Base-by-base conservation (phyloP, 2,113 vertebrate species). In the Hippotragus niger region DNA sequence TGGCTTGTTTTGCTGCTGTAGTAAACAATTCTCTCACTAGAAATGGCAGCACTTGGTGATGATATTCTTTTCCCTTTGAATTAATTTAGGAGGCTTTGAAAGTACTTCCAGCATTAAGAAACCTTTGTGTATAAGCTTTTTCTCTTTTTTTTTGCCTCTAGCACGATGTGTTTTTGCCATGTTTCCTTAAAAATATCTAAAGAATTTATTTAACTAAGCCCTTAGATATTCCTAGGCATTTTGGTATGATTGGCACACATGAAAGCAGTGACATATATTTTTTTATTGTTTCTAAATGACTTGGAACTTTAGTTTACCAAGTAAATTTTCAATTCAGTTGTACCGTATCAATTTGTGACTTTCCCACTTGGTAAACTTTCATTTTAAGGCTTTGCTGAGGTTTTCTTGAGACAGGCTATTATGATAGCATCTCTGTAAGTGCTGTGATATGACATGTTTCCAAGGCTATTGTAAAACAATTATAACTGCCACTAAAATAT, bases 381-480 rank as follows among this genome's bases (percentile, higher is more conserved):
- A 47, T 83, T 62, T 76, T 74, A 40, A 19, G 36, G 19, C 52
- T 91, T 94, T 2, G 0, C 50, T 7, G 40, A 31, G 40, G 45
- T 25, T 71, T 93, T 7, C 71, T 91, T 40, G 43, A 95, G 52
- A 64, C 33, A 53, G 57, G 55, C 40, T 29, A 23, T 80, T 58
- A 76, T 76, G 93, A 78, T 60, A 92, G 80, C 40, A n/a, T 92
- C 92, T 95, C 60, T 76, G 7, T 87, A 91, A 89, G 90, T 86
- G 25, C 29, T 93, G 17, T 5, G 33, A 55, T 82, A 27, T 58
- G 78, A 93, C 74, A 90, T 80, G 62, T 88, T 93, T 93, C 62
- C 45, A 16, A 76, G 57, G 88, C 57, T 31, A 45, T 25, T 84
- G 60, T 82, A 94, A 95, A 95, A 92, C 91, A 78, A 82, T 95